Evolutionary conservation across 2,113 vertebrate genomes (phyloP).

Genomic region (Pluvianellus socialis): DNA sequence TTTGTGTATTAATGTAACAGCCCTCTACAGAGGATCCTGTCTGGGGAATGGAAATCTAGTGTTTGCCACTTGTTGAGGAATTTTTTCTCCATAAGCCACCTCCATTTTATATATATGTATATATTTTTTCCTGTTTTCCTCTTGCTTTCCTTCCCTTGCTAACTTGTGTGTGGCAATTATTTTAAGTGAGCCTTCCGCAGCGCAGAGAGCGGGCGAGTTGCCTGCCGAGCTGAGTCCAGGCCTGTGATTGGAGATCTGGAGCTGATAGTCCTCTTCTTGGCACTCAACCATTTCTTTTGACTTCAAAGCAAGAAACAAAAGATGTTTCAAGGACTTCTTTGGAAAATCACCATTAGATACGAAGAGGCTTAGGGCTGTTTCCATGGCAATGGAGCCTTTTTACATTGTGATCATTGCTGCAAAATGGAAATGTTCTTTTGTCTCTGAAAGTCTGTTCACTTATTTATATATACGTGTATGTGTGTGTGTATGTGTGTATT

Average conservation of each 20-base stretch:
- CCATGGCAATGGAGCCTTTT: slow-evolving; percentile 74
- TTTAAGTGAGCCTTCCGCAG: neutral
- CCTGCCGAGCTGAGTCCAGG: neutral
- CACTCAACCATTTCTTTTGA: slow-evolving; percentile 42
- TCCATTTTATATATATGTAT: neutral
- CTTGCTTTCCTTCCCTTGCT: neutral
- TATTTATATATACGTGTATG: slow-evolving; percentile 40
- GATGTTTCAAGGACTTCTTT: slow-evolving; percentile 73
- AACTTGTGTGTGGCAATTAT: neutral
- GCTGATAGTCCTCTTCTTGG: slow-evolving; percentile 36
- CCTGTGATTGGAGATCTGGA: slow-evolving; percentile 24
- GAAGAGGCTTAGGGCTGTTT: slow-evolving; percentile 70
- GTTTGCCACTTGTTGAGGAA: neutral
- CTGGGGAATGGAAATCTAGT: neutral
- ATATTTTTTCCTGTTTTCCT: neutral
- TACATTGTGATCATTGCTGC: slow-evolving; percentile 67
- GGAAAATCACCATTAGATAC: slow-evolving; percentile 70
- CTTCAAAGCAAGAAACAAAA: slow-evolving; percentile 75
- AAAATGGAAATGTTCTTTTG: slow-evolving; percentile 76
- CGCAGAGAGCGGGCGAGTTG: neutral
- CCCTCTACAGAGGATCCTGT: neutral
- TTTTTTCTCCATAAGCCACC: neutral
- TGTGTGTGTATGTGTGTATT: neutral
- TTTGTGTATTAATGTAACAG: neutral
- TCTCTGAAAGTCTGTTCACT: slow-evolving; percentile 56